These are phyloP conservation scores for Lysandra bellargus DNA, from an alignment of 2,888 invertebrate species.

Conservation along the genomic window DNA sequence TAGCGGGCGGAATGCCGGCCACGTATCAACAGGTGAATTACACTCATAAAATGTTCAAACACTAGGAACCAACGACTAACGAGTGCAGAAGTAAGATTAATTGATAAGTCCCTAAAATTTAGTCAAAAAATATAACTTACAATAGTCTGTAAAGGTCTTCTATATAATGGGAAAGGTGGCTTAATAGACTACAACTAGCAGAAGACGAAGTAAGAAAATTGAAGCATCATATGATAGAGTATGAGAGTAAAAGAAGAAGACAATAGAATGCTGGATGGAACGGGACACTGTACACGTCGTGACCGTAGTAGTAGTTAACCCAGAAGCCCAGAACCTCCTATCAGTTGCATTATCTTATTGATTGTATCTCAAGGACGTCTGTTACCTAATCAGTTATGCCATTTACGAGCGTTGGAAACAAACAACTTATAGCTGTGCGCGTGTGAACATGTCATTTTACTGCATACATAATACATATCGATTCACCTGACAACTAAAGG, in stretches of 20 bases:
- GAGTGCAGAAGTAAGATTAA: no score
- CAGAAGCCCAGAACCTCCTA: slow-evolving; percentile 6
- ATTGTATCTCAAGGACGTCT: slow-evolving; percentile 24
- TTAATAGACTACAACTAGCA: no score
- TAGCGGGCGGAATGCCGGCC: neutral
- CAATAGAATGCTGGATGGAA: neutral
- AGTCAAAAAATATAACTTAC: no score
- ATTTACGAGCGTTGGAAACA: slow-evolving; percentile 14
- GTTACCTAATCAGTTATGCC: slow-evolving; percentile 25
- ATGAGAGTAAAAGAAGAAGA: neutral
- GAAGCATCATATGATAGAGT: neutral
- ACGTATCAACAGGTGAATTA: neutral
- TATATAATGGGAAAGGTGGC: neutral
- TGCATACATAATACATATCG: neutral
- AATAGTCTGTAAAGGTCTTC: neutral
- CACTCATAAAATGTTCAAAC: neutral
- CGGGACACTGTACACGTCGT: neutral
- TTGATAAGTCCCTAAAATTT: no score
- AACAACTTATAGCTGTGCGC: neutral
- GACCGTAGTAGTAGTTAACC: neutral
- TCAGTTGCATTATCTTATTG: slow-evolving; percentile 22
- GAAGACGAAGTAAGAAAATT: neutral
- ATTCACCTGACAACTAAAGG: neutral
- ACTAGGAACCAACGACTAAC: no score
- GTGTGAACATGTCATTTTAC: slow-evolving; percentile 13